Base-by-base conservation (phyloP, 2,113 vertebrate species). In the Lycocorax pyrrhopterus region DNA sequence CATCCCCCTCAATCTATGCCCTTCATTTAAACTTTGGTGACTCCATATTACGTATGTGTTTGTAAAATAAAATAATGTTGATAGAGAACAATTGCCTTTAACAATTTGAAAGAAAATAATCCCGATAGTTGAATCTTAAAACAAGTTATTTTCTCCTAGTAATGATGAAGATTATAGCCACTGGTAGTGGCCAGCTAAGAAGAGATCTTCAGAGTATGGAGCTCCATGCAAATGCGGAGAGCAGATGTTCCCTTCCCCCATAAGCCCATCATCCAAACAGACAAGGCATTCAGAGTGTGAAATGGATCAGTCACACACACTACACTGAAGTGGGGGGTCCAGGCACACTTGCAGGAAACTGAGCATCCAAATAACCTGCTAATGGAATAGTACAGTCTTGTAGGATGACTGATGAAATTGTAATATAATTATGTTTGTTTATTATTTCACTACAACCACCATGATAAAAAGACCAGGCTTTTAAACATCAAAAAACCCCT, bases 281-380 rank as follows among this genome's bases (percentile, higher is more conserved):
- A 41, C 37, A 46, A 66, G 71, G 69, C 39, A 69, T 88, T 95
- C 63, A 16, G 49, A 64, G 69, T 87, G 53, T 56, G 71, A 92
- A 95, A 93, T 90, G 85, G 49, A 91, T 93, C 82, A 32, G 75
- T 87, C 79, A 90, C 52, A 84, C 75, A 69, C 44, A 27, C 74
- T 78, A 62, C 51, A 53, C 32, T 74, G 37, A 92, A 93, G 68
- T 68, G 59, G 58, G 37, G 83, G 29, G 92, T 83, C 41, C 63
- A 90, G 30, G 16, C 33, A 73, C 30, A 27, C 51, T 83, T 35
- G 33, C 21, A 84, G 63, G 75, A 91, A 91, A 53, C 51, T 71
- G 76, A 84, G 55, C 23, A 35, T 95, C 51, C 49, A 53, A 9
- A 74, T 76, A 75, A 84, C 12, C 58, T 90, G 16, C 66, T 87